Conservation (phyloP, 2,888 invertebrate genomes). For the Crioceris asparagi region DNA sequence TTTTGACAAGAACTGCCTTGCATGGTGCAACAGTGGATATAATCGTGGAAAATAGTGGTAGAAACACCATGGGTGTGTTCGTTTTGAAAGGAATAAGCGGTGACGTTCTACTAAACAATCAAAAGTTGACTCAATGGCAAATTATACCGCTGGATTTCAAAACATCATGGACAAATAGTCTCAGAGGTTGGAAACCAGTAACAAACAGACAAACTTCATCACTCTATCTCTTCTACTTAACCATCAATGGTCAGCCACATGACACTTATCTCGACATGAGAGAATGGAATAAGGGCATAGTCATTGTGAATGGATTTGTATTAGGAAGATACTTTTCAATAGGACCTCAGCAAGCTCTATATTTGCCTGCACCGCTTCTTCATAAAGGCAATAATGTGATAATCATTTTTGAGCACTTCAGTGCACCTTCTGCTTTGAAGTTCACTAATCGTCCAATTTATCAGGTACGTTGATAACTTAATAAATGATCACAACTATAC, state of each 20-base stretch:
- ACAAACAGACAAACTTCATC: too few relatives aligned
- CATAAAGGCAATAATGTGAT: slow-evolving; percentile 39
- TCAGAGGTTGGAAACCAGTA: slow-evolving; percentile 31
- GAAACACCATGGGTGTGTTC: slow-evolving; percentile 50
- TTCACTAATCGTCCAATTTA: slow-evolving; percentile 27
- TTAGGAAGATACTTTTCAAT: slow-evolving; percentile 67
- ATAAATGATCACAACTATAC: too few relatives aligned
- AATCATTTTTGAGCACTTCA: slow-evolving; percentile 34
- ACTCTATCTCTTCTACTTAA: slow-evolving; percentile 42
- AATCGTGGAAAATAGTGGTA: slow-evolving; percentile 68
- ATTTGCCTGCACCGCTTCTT: slow-evolving; percentile 67
- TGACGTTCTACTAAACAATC: slow-evolving; percentile 32
- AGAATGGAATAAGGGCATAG: slow-evolving; percentile 76
- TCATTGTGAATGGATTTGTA: slow-evolving; percentile 75
- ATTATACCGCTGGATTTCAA: slow-evolving; percentile 40
- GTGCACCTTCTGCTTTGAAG: slow-evolving; percentile 18
- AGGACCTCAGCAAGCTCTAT: slow-evolving; percentile 76
- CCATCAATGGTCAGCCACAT: slow-evolving; percentile 35
- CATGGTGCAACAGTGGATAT: slow-evolving; percentile 34
- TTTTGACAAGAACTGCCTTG: slow-evolving; percentile 13
- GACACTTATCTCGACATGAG: slow-evolving; percentile 71
- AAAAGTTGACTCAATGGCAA: slow-evolving; percentile 33
- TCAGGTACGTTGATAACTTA: slow-evolving; percentile 13
- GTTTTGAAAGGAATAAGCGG: slow-evolving; percentile 34
- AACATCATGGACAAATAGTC: slow-evolving; percentile 29